These are phyloP conservation scores for Pogonomyrmex barbatus DNA, from an alignment of 1,140 invertebrate genomes.

Conservation along the genomic window DNA sequence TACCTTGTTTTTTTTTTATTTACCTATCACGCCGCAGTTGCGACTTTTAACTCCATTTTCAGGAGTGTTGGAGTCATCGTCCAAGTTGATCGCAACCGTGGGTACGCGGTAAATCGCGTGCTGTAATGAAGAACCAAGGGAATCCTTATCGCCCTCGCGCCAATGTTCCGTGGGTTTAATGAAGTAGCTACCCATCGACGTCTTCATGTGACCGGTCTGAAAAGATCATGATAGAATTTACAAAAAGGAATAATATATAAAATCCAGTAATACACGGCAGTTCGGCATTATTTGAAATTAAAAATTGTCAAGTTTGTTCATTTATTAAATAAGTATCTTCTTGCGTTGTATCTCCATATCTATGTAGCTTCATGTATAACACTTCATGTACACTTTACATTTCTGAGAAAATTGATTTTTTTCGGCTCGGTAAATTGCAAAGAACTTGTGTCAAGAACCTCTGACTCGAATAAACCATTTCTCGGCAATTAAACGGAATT, in stretches of 20 bases:
- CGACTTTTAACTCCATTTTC: constrained; percentile 69
- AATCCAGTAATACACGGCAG: not conserved
- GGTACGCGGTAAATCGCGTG: constrained; percentile 80
- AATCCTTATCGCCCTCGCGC: constrained; percentile 79
- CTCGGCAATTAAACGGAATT: not conserved
- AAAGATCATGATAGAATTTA: constrained; percentile 68
- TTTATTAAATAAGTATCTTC: too few relatives aligned
- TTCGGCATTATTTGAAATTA: too few relatives aligned
- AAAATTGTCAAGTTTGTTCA: too few relatives aligned
- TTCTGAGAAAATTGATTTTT: not conserved
- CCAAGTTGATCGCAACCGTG: constrained; percentile 49
- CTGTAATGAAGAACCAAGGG: constrained; percentile 77
- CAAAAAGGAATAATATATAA: not conserved
- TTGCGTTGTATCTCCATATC: too few relatives aligned
- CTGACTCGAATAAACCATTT: not conserved
- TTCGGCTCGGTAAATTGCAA: not conserved
- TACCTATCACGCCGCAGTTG: constrained; percentile 82
- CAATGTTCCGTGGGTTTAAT: constrained; percentile 88
- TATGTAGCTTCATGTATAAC: not conserved
- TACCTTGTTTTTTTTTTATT: constrained; percentile 38
- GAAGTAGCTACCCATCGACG: constrained; percentile 87
- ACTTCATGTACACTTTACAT: not conserved
- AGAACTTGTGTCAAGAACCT: not conserved
- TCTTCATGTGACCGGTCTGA: constrained; percentile 89
- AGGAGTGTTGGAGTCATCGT: constrained; percentile 24